Percentiles rank a stretch among this genome's conserved stretches.
phyloP scores from a whole-genome alignment of 1,140 invertebrate species.

The Plectrocnemia conspersa region DNA sequence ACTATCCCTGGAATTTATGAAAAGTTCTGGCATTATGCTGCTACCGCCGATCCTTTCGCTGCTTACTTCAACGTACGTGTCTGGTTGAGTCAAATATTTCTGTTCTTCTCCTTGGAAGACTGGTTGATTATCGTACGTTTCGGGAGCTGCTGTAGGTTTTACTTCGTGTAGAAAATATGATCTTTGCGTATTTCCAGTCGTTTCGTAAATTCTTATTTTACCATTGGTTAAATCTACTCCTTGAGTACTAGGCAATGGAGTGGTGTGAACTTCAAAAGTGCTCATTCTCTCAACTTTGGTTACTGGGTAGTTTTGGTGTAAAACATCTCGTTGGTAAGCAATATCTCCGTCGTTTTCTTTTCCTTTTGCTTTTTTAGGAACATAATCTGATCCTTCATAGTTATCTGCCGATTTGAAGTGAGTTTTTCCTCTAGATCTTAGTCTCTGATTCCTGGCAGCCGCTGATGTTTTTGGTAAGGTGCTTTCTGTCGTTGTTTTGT shows the following conservation, averaged over 20 bases:
- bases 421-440: conserved; percentile 43
- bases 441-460: conserved; percentile 34
- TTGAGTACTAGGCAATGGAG: conserved; percentile 23
- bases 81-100: conserved; percentile 28
- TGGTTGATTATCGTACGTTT: conserved; percentile 29
- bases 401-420: conserved; percentile 43
- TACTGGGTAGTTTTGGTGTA: conserved; percentile 58
- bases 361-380: conserved; percentile 40
- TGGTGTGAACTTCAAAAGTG: conserved; percentile 36
- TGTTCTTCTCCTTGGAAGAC: conserved; percentile 31
- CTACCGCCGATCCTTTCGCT: conserved; percentile 13
- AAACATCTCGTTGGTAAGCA: conserved; percentile 56
- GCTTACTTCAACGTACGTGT: conserved; percentile 27
- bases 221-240: conserved; percentile 24
- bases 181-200: conserved; percentile 27
- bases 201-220: conserved; percentile 34
- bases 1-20: conserved; percentile 9
- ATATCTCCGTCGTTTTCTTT: conserved; percentile 41
- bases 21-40: conserved; percentile 8
- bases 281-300: conserved; percentile 48
- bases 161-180: conserved; percentile 8
- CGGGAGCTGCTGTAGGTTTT: conserved; percentile 19
- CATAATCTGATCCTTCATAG: conserved; percentile 36
- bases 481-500: conserved; percentile 49
- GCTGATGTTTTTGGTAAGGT: conserved; percentile 42